Base-by-base conservation (phyloP, 2,888 invertebrate genomes). In the Synanthedon formicaeformis region DNA sequence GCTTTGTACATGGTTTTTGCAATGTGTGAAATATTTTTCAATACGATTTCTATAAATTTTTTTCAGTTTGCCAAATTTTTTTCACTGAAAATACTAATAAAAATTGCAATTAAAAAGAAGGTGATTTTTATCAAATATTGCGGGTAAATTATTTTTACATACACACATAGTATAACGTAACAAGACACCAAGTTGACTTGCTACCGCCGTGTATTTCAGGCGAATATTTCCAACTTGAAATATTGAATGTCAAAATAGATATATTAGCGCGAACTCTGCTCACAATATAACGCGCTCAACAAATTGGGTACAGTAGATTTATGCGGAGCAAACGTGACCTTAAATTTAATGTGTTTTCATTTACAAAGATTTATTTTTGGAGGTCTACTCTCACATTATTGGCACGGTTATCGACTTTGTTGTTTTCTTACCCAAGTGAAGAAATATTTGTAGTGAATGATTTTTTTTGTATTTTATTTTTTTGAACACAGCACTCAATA, bases 301-400 rank as follows among this genome's bases (percentile, higher is more conserved):
- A 62, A 62, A 62, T 62, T 62, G 62, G 57, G 54, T 58, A 52
- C 14, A 50, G 27, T 48, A 60, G 60, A 62, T 62, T 59, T 59
- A 62, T 58, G 60, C 18, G 54, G 54, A 53, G 52, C 58, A 59
- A 56, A 55, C 59, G 59, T 58, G 59, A 55, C 59, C 45, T 45
- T 45, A 45, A 45, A 45, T 45, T 45, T 45, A 45, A 45, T 45
- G 45, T 45, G 45, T 45, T 45, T 45, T 45, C 45, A 45, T 45
- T 45, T 45, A 45, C 45, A 13, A 45, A 13, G 45, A 13, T 45
- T 45, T 45, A 45, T 45, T 13, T 2, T 45, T 14, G 6, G 45
- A 45, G 45, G 4, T 45, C 45, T 1, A 13, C 13, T 45, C 41
- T 45, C 13, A 13, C 13, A 12, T 13, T 45, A 45, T 1, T n/a